phyloP scores from a whole-genome alignment of 1,140 invertebrate genomes.

The Heterodera carotae region DNA sequence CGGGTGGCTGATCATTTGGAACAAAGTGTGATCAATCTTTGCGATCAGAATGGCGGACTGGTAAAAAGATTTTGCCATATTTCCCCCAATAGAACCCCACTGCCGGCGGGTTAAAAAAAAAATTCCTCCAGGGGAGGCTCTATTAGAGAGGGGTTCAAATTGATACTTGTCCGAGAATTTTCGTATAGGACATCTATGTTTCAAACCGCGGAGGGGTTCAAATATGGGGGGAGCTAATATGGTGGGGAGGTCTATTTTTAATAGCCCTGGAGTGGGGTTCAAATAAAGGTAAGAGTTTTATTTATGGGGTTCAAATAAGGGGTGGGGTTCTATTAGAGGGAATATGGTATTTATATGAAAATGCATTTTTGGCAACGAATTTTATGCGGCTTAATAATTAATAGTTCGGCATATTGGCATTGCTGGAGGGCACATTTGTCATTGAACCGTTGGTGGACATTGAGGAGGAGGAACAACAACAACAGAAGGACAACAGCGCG shows the following conservation, averaged over 20 bases:
- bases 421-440: slow-evolving; percentile 58
- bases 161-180: slow-evolving; percentile 24
- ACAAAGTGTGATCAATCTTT: slow-evolving; percentile 59
- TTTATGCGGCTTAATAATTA: too few relatives aligned
- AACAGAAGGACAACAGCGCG: neutral
- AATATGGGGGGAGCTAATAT: too few relatives aligned
- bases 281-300: too few relatives aligned
- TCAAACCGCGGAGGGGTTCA: too few relatives aligned
- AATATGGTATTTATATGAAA: too few relatives aligned
- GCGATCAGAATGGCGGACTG: slow-evolving; percentile 57
- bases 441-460: slow-evolving; percentile 55
- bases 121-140: too few relatives aligned
- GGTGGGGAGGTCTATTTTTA: too few relatives aligned
- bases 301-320: too few relatives aligned
- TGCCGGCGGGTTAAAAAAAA: slow-evolving; percentile 30
- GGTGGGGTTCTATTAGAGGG: too few relatives aligned
- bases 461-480: slow-evolving; percentile 17
- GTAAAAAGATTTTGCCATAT: slow-evolving; percentile 41
- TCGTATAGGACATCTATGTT: too few relatives aligned
- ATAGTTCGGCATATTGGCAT: slow-evolving; percentile 59
- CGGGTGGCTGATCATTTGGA: slow-evolving; percentile 46
- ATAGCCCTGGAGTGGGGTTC: too few relatives aligned
- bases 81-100: slow-evolving; percentile 9
- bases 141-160: neutral
- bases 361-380: too few relatives aligned